Base-by-base conservation (phyloP, 2,113 vertebrate genomes). In the Gymnobelideus leadbeateri region DNA sequence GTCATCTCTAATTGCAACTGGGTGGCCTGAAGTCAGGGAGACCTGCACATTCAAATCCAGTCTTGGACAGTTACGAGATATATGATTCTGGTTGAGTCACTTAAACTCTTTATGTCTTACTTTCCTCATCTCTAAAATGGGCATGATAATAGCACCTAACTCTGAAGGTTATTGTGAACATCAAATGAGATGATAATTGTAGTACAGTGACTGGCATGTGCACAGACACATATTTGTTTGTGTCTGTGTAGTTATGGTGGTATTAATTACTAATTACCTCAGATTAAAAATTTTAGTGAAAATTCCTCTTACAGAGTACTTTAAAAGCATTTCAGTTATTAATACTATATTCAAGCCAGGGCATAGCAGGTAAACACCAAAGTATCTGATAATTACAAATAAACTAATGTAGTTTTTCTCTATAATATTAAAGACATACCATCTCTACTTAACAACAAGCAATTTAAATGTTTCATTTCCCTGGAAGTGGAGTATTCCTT, bases 351-450 rank as follows among this genome's bases (percentile, higher is more conserved):
- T 68, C 6, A 84, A 21, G 16, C 16, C n/a, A 84, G n/a, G 19
- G 43, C 47, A 61, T 12, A 25, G 16, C 54, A 94, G 28, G 84
- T 61, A 52, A 96, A 93, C 31, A 84, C 31, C 51, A 95, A 53
- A 94, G 97, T 77, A 95, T 97, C 97, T 98, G 96, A 96, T 98
- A 98, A 97, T 97, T 97, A 94, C 68, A 97, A 97, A 97, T 98
- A 96, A 94, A 94, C 84, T 95, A 84, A 98, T 97, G 92, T 95
- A 97, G 51, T 95, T 96, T 96, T 91, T 91, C 93, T 43, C 28
- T 94, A 84, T 96, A 89, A 26, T 61, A 43, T 94, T 98, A 98
- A 97, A 97, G 97, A 96, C 16, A 94, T 91, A 91, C 91, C 96
- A 49, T 54, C 68, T 94, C 96, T 52, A 54, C 89, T 94, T 93